These are phyloP conservation scores for Syrphus vitripennis DNA, from an alignment of 2,888 invertebrate genomes.

Conservation along the genomic window DNA sequence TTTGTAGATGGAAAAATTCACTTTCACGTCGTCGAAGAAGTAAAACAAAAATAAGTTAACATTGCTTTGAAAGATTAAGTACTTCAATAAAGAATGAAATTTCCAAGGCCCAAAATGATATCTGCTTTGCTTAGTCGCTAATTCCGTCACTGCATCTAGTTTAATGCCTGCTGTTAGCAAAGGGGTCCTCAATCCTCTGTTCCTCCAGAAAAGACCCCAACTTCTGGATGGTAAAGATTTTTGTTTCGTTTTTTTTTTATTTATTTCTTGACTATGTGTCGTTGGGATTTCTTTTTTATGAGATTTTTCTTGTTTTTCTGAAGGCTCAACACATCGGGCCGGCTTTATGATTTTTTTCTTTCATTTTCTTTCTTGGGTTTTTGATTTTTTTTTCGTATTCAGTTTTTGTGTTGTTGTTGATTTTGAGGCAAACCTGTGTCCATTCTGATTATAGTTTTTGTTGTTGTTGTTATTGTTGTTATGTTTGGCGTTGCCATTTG, in stretches of 20 bases:
- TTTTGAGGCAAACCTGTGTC: constrained; percentile 43
- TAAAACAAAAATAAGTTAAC: no score
- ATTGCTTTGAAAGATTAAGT: no score
- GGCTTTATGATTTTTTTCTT: constrained; percentile 16
- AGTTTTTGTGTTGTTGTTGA: constrained; percentile 3
- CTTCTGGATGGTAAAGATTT: constrained; percentile 32
- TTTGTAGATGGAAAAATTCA: no score
- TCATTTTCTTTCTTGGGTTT: constrained; percentile 39
- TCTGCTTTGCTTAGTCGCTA: not conserved
- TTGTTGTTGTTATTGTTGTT: constrained; percentile 15
- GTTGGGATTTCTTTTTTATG: constrained; percentile 40
- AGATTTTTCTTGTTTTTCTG: constrained; percentile 37
- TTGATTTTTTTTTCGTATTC: constrained; percentile 33
- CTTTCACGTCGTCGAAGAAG: no score
- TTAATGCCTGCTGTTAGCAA: constrained; percentile 19
- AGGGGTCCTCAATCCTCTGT: constrained; percentile 34
- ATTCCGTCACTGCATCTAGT: not conserved
- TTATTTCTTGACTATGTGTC: constrained; percentile 28
- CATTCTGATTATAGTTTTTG: constrained; percentile 58
- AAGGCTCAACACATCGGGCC: constrained; percentile 14
- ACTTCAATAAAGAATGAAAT: no score
- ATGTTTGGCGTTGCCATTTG: constrained; percentile 47
- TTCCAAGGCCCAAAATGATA: no score
- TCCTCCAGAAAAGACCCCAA: constrained; percentile 34
- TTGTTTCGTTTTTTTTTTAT: not conserved